Conservation (phyloP, 2,113 vertebrate genomes). For the Baryphthengus martii region DNA sequence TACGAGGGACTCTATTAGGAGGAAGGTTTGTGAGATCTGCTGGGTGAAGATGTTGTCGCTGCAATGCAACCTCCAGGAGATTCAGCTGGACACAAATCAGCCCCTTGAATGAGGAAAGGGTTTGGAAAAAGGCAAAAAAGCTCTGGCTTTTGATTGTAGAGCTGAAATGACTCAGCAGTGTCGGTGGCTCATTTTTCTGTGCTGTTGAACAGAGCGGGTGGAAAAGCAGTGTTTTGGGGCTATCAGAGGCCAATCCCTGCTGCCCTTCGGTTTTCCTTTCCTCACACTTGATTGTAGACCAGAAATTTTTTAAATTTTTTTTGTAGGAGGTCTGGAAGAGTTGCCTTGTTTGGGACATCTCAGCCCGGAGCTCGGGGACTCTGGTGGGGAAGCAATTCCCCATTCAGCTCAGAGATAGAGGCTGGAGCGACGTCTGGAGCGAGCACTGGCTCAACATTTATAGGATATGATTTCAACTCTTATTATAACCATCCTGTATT, state of each 20-base stretch:
- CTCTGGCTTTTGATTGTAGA: not conserved
- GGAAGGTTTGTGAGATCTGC: not conserved
- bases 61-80: fast-evolving
- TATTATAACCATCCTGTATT: constrained; percentile 15
- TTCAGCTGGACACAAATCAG: not conserved
- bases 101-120: not conserved
- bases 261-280: not conserved
- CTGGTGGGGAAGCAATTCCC: not conserved
- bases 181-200: not conserved
- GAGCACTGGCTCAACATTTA: not conserved
- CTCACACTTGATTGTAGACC: too few relatives aligned
- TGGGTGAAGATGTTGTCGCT: not conserved
- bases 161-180: not conserved
- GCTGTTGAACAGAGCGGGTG: not conserved
- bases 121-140: not conserved
- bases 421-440: not conserved
- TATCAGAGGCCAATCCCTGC: not conserved
- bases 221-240: not conserved
- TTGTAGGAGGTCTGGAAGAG: too few relatives aligned
- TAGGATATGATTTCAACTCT: constrained; percentile 45
- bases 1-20: not conserved
- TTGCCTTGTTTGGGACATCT: not conserved
- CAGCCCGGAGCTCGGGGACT: not conserved
- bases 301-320: not conserved
- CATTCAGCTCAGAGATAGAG: not conserved